Evolutionary conservation across 2,113 vertebrate genomes (phyloP), one percentile per base, ranked within the genome.

Genomic region (Neofelis nebulosa): DNA sequence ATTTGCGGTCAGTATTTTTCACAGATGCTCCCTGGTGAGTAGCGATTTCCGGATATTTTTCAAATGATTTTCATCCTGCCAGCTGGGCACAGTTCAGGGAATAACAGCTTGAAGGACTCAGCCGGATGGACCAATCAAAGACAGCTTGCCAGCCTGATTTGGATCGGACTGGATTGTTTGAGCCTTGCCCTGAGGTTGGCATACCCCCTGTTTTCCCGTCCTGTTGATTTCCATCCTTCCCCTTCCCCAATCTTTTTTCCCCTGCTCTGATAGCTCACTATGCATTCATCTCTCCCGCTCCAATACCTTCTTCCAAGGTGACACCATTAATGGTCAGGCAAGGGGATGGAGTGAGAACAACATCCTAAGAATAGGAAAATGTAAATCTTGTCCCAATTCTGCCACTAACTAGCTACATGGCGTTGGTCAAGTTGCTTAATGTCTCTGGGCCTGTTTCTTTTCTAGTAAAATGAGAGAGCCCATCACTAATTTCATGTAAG

Each of bases 21-120:
- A 98, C 98, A 98, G 92, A 94, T 98, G n/a, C 96, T 98, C 98
- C 98, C 99, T 97, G 95, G 98, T 93, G 98, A 80, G 98, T 68
- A 97, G 95, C 55, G 79, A 79, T 97, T 98, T 98, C 97, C 95
- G 94, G 95, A 97, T 98, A 91, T 98, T 98, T 97, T 97, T 97
- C 89, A 85, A 98, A 95, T 68, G 96, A 96, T 98, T 98, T 98
- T 98, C 98, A 95, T 98, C 97, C 98, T 98, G 95, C 97, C 98
- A 98, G 84, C 10, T 21, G 91, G 97, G 90, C 31, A 4, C 61
- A 96, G 86, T 98, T 98, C 98, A 98, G 98, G 98, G 95, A 78
- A 61, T 63, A 38, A 38, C 38, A 61, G 85, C 57, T 80, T 91
- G 91, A 57, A 98, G 98, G 97, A 71, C 93, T 85, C 80, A 25